Percentiles rank a stretch among this genome's conserved stretches.
Conservation (phyloP, 2,797 vertebrate genomes). For the Menidia menidia region DNA sequence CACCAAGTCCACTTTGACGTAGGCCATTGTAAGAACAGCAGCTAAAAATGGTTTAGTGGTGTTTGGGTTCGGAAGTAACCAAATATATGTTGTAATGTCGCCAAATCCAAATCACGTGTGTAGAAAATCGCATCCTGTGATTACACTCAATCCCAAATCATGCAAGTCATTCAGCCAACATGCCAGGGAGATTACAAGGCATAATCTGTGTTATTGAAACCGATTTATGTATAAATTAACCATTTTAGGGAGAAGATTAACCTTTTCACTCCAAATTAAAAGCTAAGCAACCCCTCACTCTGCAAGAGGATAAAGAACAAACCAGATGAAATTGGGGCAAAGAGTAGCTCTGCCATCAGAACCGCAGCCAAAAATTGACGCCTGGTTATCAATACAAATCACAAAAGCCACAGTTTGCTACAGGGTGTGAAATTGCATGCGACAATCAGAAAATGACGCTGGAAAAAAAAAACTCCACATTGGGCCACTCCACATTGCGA, state of each 20-base stretch:
- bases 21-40: too few relatives aligned
- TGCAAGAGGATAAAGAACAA: conserved; percentile 19
- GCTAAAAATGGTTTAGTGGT: too few relatives aligned
- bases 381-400: not conserved
- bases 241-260: conserved; percentile 47
- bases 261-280: conserved; percentile 23
- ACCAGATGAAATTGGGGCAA: not conserved
- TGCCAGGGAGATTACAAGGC: conserved; percentile 27
- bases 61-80: too few relatives aligned
- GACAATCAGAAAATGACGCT: too few relatives aligned
- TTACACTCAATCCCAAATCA: conserved; percentile 5
- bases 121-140: conserved; percentile 16
- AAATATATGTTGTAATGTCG: not conserved
- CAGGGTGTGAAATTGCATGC: not conserved
- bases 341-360: not conserved
- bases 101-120: not conserved
- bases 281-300: conserved; percentile 15
- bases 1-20: too few relatives aligned
- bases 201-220: conserved; percentile 60
- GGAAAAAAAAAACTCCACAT: too few relatives aligned
- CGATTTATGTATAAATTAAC: conserved; percentile 43
- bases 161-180: conserved; percentile 1
- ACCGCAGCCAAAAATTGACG: not conserved
- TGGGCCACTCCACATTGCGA: too few relatives aligned
- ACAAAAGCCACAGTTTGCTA: not conserved